A percentile compares a stretch with the other conserved stretches of the same genome.
phyloP scores from a whole-genome alignment of 2,797 vertebrate species.

The Lepus townsendii region DNA sequence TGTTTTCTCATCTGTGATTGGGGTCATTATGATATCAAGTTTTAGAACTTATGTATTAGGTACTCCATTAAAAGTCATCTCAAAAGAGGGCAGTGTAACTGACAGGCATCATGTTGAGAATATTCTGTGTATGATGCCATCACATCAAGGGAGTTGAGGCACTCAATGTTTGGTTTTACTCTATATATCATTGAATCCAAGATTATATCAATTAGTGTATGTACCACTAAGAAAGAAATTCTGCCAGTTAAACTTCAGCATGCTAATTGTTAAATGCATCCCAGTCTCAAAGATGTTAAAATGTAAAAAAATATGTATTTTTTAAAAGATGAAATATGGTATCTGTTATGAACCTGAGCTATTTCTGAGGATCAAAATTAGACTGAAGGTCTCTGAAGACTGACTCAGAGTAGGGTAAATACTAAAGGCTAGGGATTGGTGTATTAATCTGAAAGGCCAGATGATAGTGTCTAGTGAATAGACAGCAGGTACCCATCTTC shows the following conservation, averaged over 20 bases:
- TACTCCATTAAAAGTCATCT: background rate
- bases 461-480: background rate
- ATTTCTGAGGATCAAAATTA: constrained; percentile 24
- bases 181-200: background rate
- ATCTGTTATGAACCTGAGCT: background rate
- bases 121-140: background rate
- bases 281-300: background rate
- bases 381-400: background rate
- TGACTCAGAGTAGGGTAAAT: constrained; percentile 6
- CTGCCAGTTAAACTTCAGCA: background rate
- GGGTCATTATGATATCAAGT: background rate
- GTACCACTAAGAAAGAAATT: constrained; percentile 33
- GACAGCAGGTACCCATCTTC: background rate
- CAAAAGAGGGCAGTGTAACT: background rate
- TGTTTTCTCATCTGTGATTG: background rate
- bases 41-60: background rate
- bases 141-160: background rate
- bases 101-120: background rate
- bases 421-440: background rate
- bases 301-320: background rate
- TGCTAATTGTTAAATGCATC: background rate
- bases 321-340: constrained; percentile 1
- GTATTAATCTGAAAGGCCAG: background rate
- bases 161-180: constrained; percentile 2
- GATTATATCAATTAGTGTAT: background rate